Conservation (phyloP, 2,888 invertebrate species). For the Bruchidius siliquastri region DNA sequence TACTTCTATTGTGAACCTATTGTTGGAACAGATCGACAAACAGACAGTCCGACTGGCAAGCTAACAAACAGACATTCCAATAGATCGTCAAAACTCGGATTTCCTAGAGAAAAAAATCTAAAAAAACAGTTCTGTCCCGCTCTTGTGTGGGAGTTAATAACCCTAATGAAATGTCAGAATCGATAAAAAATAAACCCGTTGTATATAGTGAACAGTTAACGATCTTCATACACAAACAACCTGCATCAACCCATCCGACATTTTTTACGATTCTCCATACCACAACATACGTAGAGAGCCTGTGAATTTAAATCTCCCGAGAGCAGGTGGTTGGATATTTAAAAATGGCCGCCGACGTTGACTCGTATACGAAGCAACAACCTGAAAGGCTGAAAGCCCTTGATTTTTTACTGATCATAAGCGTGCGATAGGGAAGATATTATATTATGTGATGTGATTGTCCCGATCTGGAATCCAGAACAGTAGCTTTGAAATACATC, state of each 20-base stretch:
- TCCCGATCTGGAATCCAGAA: too few relatives aligned
- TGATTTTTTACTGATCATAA: background rate
- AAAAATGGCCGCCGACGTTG: slow-evolving; percentile 21
- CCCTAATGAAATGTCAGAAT: background rate
- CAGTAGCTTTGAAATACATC: too few relatives aligned
- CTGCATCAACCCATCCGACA: background rate
- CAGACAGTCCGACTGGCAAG: too few relatives aligned
- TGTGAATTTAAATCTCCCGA: slow-evolving; percentile 14
- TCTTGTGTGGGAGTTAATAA: background rate
- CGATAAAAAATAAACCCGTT: background rate
- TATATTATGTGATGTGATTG: too few relatives aligned
- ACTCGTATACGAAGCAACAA: background rate
- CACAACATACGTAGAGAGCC: background rate
- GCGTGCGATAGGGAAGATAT: background rate
- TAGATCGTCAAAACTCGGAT: too few relatives aligned
- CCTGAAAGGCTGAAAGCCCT: background rate
- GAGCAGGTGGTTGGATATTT: slow-evolving; percentile 20
- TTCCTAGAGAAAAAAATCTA: too few relatives aligned
- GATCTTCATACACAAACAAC: background rate
- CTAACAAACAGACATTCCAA: too few relatives aligned
- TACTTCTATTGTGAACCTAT: too few relatives aligned
- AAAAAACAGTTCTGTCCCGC: background rate
- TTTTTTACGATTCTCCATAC: background rate
- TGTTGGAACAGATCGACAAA: too few relatives aligned
- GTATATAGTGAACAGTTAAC: background rate